Percentiles rank a stretch among this genome's conserved stretches.
Evolutionary conservation across 2,113 vertebrate genomes (phyloP).

Genomic region (Nerophis lumbriciformis): DNA sequence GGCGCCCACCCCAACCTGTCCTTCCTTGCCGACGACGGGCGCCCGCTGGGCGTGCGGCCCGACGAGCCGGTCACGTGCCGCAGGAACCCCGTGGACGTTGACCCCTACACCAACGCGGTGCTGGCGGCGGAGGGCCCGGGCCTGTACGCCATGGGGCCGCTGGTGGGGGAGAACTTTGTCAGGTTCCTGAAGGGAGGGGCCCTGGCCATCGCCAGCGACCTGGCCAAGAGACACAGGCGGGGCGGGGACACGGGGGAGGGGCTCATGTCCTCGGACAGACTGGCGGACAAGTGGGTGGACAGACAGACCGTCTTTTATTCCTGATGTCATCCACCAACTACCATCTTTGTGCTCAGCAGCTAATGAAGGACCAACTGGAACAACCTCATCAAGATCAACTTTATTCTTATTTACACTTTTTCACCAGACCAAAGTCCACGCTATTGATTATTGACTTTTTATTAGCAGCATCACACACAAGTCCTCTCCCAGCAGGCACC

Average conservation of each 20-base stretch:
- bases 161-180: conserved; percentile 79
- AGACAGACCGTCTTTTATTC: neutral
- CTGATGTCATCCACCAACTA: too few species aligned
- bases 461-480: too few species aligned
- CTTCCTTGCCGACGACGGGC: conserved; percentile 61
- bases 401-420: too few species aligned
- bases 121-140: conserved; percentile 51
- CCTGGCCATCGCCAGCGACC: conserved; percentile 66
- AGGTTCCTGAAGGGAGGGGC: conserved; percentile 76
- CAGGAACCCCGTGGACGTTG: conserved; percentile 70
- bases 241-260: neutral
- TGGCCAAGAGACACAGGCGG: conserved; percentile 45
- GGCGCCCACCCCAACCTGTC: conserved; percentile 73
- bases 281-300: conserved; percentile 21
- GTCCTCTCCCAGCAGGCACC: too few species aligned
- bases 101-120: conserved; percentile 68
- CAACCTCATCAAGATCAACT: too few species aligned
- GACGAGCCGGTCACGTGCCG: conserved; percentile 66
- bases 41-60: conserved; percentile 37
- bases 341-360: too few species aligned
- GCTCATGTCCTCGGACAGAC: neutral
- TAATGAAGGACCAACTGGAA: too few species aligned
- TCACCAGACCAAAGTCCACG: too few species aligned
- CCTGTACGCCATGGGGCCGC: conserved; percentile 76
- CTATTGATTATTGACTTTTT: too few species aligned